These are phyloP conservation scores for Ammodytes marinus DNA, from an alignment of 2,113 vertebrate species.

Conservation along the genomic window DNA sequence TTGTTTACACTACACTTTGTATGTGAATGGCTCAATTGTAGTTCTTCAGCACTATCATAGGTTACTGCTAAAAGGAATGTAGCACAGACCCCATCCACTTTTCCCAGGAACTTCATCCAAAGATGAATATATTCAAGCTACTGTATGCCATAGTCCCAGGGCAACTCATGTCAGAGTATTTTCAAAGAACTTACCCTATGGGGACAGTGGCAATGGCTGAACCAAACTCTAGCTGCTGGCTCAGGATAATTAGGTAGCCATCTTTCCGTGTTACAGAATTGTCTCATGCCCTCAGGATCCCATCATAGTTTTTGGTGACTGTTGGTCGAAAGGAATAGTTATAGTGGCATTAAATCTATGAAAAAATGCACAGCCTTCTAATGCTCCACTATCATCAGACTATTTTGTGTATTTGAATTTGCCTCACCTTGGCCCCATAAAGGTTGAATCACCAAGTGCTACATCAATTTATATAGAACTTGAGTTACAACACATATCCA, in stretches of 20 bases:
- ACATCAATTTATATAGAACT: neutral
- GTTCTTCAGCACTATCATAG: neutral
- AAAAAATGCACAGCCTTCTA: neutral
- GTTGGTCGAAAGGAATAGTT: slow-evolving; percentile 1
- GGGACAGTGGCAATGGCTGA: slow-evolving; percentile 1
- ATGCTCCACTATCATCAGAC: neutral
- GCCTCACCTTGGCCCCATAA: neutral
- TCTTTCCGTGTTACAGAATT: slow-evolving; percentile 5
- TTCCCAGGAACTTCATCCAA: slow-evolving; percentile 14
- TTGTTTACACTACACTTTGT: neutral
- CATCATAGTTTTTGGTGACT: neutral
- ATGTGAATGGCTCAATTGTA: neutral
- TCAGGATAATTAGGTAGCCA: slow-evolving; percentile 34
- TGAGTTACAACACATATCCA: neutral
- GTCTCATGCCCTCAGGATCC: slow-evolving; percentile 3
- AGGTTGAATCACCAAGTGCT: neutral
- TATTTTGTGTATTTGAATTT: neutral
- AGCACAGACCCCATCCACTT: neutral
- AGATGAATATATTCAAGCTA: slow-evolving; percentile 3
- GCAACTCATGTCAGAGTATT: slow-evolving; percentile 15
- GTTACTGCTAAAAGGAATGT: neutral
- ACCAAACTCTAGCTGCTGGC: neutral
- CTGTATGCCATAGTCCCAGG: slow-evolving; percentile 18
- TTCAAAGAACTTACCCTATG: slow-evolving; percentile 4
- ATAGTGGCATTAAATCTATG: neutral